Evolutionary conservation across 2,797 vertebrate genomes (phyloP), one percentile per base, ranked within the genome.

Genomic region (Gadopsis bispinosus): DNA sequence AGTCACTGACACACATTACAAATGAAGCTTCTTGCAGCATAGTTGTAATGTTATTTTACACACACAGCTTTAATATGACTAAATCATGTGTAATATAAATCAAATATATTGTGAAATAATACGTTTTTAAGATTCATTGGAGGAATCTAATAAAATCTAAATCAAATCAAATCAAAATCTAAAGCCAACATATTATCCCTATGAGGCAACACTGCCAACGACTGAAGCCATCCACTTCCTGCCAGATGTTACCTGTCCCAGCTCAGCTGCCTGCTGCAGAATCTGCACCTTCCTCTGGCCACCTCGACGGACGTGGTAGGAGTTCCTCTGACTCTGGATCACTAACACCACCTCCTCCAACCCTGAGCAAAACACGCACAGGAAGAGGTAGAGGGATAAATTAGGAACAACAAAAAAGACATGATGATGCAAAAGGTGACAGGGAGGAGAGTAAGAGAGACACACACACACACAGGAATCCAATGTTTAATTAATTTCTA

Each of bases 281-380:
- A 98, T 94, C 87, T 92, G 93, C 71, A 58, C 82, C 89, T 92
- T 96, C 85, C 94, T 94, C 66, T 94, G 93, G 65, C 91, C 84
- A 39, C 95, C 95, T 89, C 88, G 95, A 70, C 87, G 94, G 68
- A 87, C 92, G 61, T 98, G 97, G 89, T 95, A 97, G 67, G 95
- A 92, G 92, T 97, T 97, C 89, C 93, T 96, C 90, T 98, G 97
- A 87, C 97, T 98, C 92, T 97, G 97, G 92, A 99, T 97, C 84
- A 98, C 92, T 79, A 98, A 94, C 39, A 97, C 91, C 86, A 97
- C 92, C 80, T 94, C 92, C 83, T 92, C 92, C 88, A 97, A 78
- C 66, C 95, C 97, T 98, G 93, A 71, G 29, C 39, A 45, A 39
- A 41, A 93, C 89, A 45, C 1, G 1, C 1, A 51, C 5, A 33